A percentile compares a stretch with the other conserved stretches of the same genome.
phyloP scores from a whole-genome alignment of 2,797 vertebrate genomes.

The Lithobates sylvaticus region DNA sequence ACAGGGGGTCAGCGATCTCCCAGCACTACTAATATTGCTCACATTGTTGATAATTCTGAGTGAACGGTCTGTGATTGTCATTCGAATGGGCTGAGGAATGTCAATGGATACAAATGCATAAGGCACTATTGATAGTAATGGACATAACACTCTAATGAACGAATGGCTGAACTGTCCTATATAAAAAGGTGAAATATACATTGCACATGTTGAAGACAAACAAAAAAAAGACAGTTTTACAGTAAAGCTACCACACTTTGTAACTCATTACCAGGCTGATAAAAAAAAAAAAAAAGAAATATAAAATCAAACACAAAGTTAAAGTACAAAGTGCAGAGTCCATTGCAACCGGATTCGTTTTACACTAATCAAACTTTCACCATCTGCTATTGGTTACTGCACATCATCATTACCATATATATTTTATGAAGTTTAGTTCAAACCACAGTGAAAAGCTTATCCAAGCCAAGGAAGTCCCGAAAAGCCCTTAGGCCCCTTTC shows the following conservation, averaged over 20 bases:
- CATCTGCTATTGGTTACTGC: too few species aligned
- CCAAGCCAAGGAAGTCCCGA: too few species aligned
- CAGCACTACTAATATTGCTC: conserved; percentile 33
- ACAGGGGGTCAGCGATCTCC: not conserved
- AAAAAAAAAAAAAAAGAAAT: not conserved
- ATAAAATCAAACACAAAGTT: too few species aligned
- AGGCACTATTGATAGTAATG: conserved; percentile 51
- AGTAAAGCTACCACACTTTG: not conserved
- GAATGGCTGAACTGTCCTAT: not conserved
- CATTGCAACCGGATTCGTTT: not conserved
- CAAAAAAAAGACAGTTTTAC: not conserved
- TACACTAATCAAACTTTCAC: not conserved
- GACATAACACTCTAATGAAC: not conserved
- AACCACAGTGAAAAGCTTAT: too few species aligned
- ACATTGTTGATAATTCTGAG: not conserved
- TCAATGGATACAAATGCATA: conserved; percentile 27
- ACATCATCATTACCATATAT: too few species aligned
- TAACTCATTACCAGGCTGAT: not conserved
- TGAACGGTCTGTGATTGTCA: conserved; percentile 46
- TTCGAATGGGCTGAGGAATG: not conserved
- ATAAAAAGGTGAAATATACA: not conserved
- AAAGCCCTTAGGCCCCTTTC: too few species aligned
- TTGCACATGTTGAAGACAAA: not conserved
- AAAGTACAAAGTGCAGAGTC: not conserved
- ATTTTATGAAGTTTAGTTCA: too few species aligned